Evolutionary conservation across 2,113 vertebrate genomes (phyloP).

Genomic region (Boleophthalmus pectinirostris): DNA sequence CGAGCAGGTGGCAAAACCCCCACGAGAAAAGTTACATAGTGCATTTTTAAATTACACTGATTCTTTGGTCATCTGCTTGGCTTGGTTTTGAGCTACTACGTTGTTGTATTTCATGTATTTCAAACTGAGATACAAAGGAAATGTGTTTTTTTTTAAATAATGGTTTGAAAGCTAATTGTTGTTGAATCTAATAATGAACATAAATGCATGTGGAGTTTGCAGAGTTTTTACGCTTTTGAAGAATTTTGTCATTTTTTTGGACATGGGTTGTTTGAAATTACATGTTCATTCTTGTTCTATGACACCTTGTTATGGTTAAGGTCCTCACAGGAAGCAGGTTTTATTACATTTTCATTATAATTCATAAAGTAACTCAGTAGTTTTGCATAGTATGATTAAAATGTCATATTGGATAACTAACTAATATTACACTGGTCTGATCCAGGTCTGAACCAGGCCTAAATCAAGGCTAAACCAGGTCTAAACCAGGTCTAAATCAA

Average conservation of each 20-base stretch:
- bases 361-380: no score
- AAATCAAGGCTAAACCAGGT: no score
- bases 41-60: conserved; percentile 11
- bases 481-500: no score
- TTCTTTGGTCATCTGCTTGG: conserved; percentile 28
- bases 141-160: no score
- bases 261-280: background rate
- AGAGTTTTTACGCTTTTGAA: conserved; percentile 27
- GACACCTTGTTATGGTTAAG: background rate
- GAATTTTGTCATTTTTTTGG: background rate
- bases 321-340: background rate
- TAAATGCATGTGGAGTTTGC: conserved; percentile 25
- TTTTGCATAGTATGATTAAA: no score
- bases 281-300: background rate
- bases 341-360: background rate
- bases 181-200: conserved; percentile 22
- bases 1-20: no score
- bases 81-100: conserved; percentile 27
- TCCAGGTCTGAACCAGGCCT: no score
- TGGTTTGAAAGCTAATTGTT: conserved; percentile 37
- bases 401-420: no score
- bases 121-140: conserved; percentile 55
- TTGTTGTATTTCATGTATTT: conserved; percentile 61
- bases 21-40: background rate
- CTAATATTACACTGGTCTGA: background rate